These are phyloP conservation scores for Corythornis madagascariensis DNA, from an alignment of 2,113 vertebrate species.

Conservation along the genomic window DNA sequence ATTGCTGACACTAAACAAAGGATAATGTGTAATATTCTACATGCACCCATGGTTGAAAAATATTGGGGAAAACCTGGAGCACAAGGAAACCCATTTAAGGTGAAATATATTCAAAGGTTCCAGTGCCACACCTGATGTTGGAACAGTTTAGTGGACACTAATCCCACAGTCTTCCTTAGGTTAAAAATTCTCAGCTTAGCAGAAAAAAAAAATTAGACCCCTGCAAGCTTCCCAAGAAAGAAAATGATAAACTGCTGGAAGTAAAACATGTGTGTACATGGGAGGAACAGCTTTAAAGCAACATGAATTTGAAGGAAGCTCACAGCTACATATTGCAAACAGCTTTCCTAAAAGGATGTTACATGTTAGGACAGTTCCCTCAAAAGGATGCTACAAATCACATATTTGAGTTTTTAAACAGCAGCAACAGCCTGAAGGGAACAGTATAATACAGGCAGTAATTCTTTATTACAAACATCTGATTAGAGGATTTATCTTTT, in stretches of 20 bases:
- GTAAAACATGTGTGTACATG: rapidly evolving
- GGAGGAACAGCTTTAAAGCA: not conserved
- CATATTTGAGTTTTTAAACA: not conserved
- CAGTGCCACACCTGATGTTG: not conserved
- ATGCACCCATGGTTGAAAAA: not conserved
- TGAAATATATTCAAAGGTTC: not conserved
- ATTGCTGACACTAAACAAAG: not conserved
- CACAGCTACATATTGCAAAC: not conserved
- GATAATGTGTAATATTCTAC: not conserved
- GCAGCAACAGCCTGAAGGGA: not conserved
- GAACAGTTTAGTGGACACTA: not conserved
- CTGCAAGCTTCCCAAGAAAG: not conserved
- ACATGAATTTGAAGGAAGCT: not conserved
- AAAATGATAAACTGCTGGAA: not conserved
- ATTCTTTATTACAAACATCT: not conserved
- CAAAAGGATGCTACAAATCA: not conserved
- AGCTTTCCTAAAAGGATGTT: not conserved
- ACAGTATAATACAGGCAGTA: not conserved
- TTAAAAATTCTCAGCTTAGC: not conserved
- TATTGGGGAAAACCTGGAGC: not conserved
- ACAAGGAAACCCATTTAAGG: not conserved
- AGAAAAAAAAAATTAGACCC: not conserved
- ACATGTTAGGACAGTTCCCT: not conserved
- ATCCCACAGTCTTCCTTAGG: not conserved
- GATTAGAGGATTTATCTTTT: not conserved